These are phyloP conservation scores for Lycorma delicatula DNA, from an alignment of 1,140 invertebrate species.

Conservation along the genomic window DNA sequence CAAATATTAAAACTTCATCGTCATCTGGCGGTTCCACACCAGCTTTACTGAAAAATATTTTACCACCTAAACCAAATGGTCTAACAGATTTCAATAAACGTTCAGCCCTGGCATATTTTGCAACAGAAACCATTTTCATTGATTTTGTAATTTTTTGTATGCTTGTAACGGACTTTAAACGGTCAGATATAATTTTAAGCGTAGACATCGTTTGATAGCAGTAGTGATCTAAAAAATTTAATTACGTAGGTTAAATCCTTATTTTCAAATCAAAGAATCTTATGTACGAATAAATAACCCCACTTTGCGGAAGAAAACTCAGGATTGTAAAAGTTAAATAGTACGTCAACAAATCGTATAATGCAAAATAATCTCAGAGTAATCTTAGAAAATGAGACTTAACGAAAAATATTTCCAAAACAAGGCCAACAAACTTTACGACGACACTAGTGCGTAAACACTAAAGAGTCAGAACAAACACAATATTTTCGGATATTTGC, in stretches of 20 bases:
- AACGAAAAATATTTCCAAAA: too few relatives aligned
- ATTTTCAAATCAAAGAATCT: background rate
- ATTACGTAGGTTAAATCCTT: background rate
- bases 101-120: slow-evolving; percentile 59
- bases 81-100: slow-evolving; percentile 44
- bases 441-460: background rate
- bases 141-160: slow-evolving; percentile 70
- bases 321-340: background rate
- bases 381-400: too few relatives aligned
- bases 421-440: background rate
- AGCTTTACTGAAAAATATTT: slow-evolving; percentile 29
- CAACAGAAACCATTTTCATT: slow-evolving; percentile 67
- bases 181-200: background rate
- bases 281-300: background rate
- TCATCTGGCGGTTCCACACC: slow-evolving; percentile 35
- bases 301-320: background rate
- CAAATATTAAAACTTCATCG: slow-evolving; percentile 36
- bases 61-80: slow-evolving; percentile 28
- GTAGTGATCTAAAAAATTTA: too few relatives aligned
- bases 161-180: slow-evolving; percentile 59
- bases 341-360: background rate
- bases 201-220: background rate
- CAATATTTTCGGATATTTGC: background rate
- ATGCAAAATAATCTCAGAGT: background rate
- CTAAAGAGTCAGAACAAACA: background rate